A percentile compares a stretch with the other conserved stretches of the same genome.
Conservation (phyloP, 2,113 vertebrate species). For the Falco punctatus region DNA sequence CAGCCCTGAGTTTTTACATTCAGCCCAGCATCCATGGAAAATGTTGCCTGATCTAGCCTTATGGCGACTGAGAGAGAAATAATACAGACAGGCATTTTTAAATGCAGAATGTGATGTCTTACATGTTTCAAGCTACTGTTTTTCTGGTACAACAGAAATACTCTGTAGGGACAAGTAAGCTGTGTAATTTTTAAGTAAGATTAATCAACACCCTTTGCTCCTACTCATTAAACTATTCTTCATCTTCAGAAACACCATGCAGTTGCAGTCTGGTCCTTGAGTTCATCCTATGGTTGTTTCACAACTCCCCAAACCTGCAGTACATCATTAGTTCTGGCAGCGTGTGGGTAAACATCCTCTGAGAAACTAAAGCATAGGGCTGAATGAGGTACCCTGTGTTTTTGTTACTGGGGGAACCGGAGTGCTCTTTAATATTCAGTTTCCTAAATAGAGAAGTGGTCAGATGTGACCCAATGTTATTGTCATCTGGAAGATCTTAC, state of each 20-base stretch:
- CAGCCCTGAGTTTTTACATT: not conserved
- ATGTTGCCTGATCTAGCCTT: not conserved
- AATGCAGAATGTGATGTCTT: not conserved
- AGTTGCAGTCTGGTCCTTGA: not conserved
- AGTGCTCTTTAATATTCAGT: not conserved
- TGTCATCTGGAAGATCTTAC: not conserved
- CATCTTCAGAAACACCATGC: not conserved
- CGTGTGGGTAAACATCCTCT: not conserved
- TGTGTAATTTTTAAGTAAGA: not conserved
- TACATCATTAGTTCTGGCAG: not conserved
- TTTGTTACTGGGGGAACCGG: not conserved
- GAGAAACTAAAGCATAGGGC: not conserved
- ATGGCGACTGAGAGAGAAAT: not conserved
- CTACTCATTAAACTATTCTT: not conserved
- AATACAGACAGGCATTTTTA: not conserved
- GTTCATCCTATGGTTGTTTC: not conserved
- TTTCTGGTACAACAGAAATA: not conserved
- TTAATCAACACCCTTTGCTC: not conserved
- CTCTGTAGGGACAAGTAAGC: not conserved
- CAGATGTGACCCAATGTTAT: not conserved
- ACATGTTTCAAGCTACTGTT: not conserved
- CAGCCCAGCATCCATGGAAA: not conserved
- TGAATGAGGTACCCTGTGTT: not conserved
- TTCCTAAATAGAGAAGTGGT: not conserved
- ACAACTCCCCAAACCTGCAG: not conserved